Conservation (phyloP, 2,888 invertebrate species). For the Drosophila fungiperda region DNA sequence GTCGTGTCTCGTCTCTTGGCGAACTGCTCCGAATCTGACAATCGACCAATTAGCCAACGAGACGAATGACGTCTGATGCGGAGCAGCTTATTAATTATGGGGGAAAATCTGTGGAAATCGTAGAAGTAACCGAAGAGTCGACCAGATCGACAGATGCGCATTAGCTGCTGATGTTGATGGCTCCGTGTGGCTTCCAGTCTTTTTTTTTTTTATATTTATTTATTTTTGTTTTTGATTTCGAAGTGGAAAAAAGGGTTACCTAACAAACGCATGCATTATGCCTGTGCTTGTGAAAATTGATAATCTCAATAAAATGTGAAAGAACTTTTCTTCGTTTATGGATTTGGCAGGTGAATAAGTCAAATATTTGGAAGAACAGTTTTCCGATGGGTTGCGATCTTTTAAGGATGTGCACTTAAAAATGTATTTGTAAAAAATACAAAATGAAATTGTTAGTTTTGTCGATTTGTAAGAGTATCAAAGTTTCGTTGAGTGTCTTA, state of each 20-base stretch:
- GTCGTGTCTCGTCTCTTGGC: neutral
- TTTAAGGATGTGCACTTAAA: neutral
- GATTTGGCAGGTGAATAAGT: neutral
- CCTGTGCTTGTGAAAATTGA: neutral
- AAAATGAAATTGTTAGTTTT: neutral
- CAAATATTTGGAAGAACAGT: neutral
- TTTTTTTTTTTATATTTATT: slow-evolving; percentile 12
- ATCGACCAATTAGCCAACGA: slow-evolving; percentile 73
- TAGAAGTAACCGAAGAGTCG: slow-evolving; percentile 8
- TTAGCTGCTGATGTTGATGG: slow-evolving; percentile 73
- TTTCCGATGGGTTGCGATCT: neutral
- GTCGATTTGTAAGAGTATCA: slow-evolving; percentile 19
- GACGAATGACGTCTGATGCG: slow-evolving; percentile 56
- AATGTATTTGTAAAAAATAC: neutral
- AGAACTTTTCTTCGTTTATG: neutral
- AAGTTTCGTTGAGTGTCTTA: slow-evolving; percentile 5
- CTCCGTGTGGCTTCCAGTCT: slow-evolving; percentile 70
- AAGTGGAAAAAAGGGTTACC: neutral
- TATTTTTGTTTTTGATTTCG: neutral
- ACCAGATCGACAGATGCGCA: slow-evolving; percentile 50
- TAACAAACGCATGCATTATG: neutral
- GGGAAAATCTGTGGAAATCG: slow-evolving; percentile 70
- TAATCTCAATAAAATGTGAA: neutral
- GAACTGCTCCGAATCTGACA: slow-evolving; percentile 48
- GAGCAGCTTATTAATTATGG: slow-evolving; percentile 70